These are phyloP conservation scores for Amyelois transitella DNA, from an alignment of 1,140 invertebrate genomes.

Conservation along the genomic window DNA sequence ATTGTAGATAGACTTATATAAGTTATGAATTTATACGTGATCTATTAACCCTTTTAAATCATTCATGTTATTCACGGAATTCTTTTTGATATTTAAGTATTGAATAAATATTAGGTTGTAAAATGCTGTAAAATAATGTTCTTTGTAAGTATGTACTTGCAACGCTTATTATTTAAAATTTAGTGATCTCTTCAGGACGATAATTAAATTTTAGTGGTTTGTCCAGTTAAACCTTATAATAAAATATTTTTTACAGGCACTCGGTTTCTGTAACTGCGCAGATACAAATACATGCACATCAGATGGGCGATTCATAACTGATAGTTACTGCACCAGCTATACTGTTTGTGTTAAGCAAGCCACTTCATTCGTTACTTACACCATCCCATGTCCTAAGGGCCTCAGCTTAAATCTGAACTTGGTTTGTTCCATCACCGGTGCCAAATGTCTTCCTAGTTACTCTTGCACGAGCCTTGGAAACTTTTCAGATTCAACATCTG, in stretches of 20 bases:
- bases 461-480: slow-evolving; percentile 38
- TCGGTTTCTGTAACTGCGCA: slow-evolving; percentile 20
- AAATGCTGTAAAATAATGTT: too few relatives aligned
- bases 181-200: too few relatives aligned
- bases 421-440: slow-evolving; percentile 45
- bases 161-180: too few relatives aligned
- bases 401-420: slow-evolving; percentile 47
- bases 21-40: too few relatives aligned
- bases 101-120: too few relatives aligned
- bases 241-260: slow-evolving; percentile 30
- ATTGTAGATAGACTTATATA: too few relatives aligned
- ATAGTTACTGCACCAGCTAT: slow-evolving; percentile 46
- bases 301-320: slow-evolving; percentile 47
- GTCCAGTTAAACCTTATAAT: too few relatives aligned
- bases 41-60: too few relatives aligned
- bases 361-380: slow-evolving; percentile 25
- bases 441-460: slow-evolving; percentile 36
- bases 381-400: slow-evolving; percentile 42
- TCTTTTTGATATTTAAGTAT: too few relatives aligned
- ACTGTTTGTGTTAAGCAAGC: slow-evolving; percentile 43
- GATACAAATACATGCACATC: slow-evolving; percentile 27
- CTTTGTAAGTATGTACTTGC: too few relatives aligned
- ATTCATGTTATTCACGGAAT: too few relatives aligned
- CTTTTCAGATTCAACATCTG: slow-evolving; percentile 31
- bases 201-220: too few relatives aligned